Percentiles rank a stretch among this genome's conserved stretches.
Evolutionary conservation across 2,797 vertebrate species (phyloP).

Genomic region (Intellagama lesueurii): DNA sequence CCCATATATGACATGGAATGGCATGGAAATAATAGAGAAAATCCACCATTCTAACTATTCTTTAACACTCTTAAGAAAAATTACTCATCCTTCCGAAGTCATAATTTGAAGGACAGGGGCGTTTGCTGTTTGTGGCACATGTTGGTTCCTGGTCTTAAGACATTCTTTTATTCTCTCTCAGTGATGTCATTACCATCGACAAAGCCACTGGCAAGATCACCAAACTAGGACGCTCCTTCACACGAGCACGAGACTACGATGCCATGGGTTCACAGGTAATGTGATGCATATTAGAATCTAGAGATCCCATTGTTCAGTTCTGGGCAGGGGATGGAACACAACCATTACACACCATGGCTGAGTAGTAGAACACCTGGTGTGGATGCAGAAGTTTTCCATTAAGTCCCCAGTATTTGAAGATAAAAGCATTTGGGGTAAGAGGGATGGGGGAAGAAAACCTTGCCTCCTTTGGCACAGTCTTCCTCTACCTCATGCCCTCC

Average conservation of each 20-base stretch:
- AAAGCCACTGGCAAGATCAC: conserved; percentile 96
- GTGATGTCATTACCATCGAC: conserved; percentile 95
- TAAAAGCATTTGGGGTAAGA: neutral
- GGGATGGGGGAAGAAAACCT: neutral
- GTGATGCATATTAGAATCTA: neutral
- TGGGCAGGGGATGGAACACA: neutral
- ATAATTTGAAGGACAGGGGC: neutral
- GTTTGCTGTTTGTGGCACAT: neutral
- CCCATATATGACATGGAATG: neutral
- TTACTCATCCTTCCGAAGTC: neutral
- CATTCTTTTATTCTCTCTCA: conserved; percentile 49
- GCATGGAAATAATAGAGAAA: neutral
- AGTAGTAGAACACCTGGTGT: neutral
- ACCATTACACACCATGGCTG: neutral
- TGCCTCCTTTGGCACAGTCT: neutral
- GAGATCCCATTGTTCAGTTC: neutral
- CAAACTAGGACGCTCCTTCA: conserved; percentile 94
- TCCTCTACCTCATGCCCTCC: neutral
- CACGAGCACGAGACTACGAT: conserved; percentile 93
- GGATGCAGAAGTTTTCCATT: neutral
- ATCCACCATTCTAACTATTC: neutral
- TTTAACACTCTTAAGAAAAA: neutral
- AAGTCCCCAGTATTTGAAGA: neutral
- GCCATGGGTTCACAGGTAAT: conserved; percentile 95
- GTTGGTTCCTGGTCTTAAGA: neutral